Evolutionary conservation across 2,888 invertebrate genomes (phyloP), one percentile per base, ranked within the genome.

Genomic region (Lydus trimaculatus): DNA sequence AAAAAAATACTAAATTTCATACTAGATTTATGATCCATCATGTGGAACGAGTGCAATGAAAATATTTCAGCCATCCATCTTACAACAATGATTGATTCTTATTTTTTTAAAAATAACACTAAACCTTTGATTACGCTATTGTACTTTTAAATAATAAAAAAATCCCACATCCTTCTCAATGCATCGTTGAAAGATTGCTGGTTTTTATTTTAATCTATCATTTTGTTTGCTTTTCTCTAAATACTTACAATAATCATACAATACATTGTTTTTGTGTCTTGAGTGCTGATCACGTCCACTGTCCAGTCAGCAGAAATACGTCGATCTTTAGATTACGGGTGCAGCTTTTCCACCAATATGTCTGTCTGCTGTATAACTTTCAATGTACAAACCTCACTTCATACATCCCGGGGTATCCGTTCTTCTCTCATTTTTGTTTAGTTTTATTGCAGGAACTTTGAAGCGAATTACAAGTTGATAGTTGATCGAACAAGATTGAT

Each of bases 201-300:
- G 72, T 71, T 72, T 39, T 64, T 65, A 65, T 64, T 70, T n/a
- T 15, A 59, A 67, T 69, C 73, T 72, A 72, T 72, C 1, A 67
- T 69, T 72, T 62, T 69, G 70, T 71, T 48, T 20, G 70, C 70
- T 70, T 73, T 70, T 58, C 62, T 63, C 70, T 73, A 69, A 70
- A 71, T 67, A 74, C n/a, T 28, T 71, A 67, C 72, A 64, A 75
- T 69, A 73, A 76, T 73, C 73, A 70, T 74, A 75, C 76, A 75
- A 74, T 74, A 70, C 72, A 60, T 65, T 70, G 74, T 75, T 74
- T 76, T 74, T 72, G 66, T 65, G 59, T 69, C 70, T 72, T 33
- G 72, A 70, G 74, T 72, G 71, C 73, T 64, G 59, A 63, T 72
- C 75, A 73, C 75, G 75, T 75, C 67, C 69, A 31, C 31, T 17